These are phyloP conservation scores for Chauna torquata DNA, from an alignment of 2,113 vertebrate species.

Conservation along the genomic window DNA sequence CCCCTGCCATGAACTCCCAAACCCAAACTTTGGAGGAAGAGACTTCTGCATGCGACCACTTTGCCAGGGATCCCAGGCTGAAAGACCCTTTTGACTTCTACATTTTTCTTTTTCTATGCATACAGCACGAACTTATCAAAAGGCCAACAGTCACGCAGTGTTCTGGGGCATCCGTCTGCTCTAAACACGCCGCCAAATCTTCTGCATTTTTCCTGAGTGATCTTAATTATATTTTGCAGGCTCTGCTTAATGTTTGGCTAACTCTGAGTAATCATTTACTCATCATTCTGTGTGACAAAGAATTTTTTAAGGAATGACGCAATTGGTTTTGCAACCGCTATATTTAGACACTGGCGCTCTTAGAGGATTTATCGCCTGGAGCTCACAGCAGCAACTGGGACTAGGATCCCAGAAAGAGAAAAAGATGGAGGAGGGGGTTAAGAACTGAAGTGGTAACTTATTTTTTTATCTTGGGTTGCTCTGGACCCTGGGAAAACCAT, in stretches of 20 bases:
- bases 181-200: neutral
- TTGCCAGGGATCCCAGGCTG: neutral
- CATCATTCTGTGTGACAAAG: neutral
- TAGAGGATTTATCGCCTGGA: neutral
- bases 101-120: neutral
- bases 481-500: neutral
- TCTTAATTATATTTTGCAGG: neutral
- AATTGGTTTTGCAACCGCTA: neutral
- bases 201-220: neutral
- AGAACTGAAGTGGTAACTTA: neutral
- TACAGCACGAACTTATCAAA: neutral
- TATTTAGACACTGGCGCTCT: neutral
- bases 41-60: neutral
- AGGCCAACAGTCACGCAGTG: neutral
- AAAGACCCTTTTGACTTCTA: neutral
- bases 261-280: slow-evolving; percentile 21
- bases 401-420: neutral
- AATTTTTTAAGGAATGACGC: neutral
- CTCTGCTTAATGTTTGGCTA: slow-evolving; percentile 14
- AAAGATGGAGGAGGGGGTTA: neutral
- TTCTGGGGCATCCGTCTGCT: neutral
- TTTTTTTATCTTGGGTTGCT: neutral
- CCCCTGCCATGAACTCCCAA: neutral
- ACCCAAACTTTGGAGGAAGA: neutral
- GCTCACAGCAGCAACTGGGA: neutral